Percentiles rank a stretch among this genome's conserved stretches.
Conservation (phyloP, 2,888 invertebrate genomes). For the Diploptera punctata region DNA sequence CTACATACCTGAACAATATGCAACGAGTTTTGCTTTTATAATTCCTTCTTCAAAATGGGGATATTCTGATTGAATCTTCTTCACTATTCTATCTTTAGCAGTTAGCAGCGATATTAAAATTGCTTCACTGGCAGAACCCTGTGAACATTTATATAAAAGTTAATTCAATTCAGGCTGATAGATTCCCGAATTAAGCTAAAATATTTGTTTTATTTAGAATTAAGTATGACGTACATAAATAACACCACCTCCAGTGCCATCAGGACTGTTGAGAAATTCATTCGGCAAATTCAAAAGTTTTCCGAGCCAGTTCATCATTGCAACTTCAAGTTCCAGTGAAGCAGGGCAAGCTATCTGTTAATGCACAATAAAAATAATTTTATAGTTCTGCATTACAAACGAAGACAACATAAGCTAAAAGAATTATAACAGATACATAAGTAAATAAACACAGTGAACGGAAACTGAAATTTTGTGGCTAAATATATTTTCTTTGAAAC, state of each 20-base stretch:
- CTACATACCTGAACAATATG: constrained; percentile 72
- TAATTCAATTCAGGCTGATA: no score
- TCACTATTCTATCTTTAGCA: constrained; percentile 73
- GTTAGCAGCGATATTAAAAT: constrained; percentile 83
- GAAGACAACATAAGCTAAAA: no score
- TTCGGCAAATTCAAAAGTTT: constrained; percentile 85
- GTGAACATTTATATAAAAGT: constrained; percentile 35
- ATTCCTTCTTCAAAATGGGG: constrained; percentile 67
- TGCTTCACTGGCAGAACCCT: constrained; percentile 91
- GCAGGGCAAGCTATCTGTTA: constrained; percentile 77
- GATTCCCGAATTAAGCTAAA: no score
- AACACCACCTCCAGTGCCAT: constrained; percentile 83
- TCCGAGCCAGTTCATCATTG: constrained; percentile 93
- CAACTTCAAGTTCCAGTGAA: constrained; percentile 90
- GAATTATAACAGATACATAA: no score
- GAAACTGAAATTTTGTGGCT: no score
- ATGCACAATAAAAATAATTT: no score
- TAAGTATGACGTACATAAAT: constrained; percentile 71
- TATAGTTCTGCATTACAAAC: no score
- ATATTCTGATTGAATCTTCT: constrained; percentile 60
- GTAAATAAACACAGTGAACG: no score
- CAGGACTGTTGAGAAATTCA: constrained; percentile 77
- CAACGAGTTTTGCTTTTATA: constrained; percentile 74
- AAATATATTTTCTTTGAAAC: no score
- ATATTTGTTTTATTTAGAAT: no score